Conservation (phyloP, 1,140 invertebrate species). For the Cecropterus lyciades region DNA sequence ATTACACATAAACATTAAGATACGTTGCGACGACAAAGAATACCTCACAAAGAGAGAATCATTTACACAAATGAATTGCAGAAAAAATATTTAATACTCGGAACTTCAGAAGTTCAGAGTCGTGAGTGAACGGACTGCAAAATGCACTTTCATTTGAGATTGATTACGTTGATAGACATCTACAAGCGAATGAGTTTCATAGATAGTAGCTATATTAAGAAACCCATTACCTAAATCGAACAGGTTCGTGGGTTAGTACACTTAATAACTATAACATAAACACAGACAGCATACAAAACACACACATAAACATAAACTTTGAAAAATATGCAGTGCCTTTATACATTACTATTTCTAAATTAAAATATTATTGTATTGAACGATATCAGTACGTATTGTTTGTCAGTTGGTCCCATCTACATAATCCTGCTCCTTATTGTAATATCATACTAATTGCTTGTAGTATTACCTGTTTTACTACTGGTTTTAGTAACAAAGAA, state of each 20-base stretch:
- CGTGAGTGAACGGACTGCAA: not conserved
- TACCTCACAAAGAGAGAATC: not conserved
- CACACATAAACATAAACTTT: too few relatives aligned
- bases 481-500: not conserved
- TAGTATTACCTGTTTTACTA: not conserved
- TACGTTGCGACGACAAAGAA: conserved; percentile 3
- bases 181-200: not conserved
- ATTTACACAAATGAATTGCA: conserved; percentile 5
- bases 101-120: not conserved
- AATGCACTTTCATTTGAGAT: not conserved
- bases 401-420: not conserved
- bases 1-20: conserved; percentile 23
- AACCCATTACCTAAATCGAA: too few relatives aligned
- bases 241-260: too few relatives aligned
- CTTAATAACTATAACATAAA: too few relatives aligned
- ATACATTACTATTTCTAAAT: too few relatives aligned
- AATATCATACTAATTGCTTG: not conserved
- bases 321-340: too few relatives aligned
- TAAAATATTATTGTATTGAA: not conserved
- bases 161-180: not conserved
- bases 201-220: not conserved
- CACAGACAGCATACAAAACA: too few relatives aligned
- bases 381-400: not conserved
- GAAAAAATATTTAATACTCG: not conserved
- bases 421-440: not conserved